Evolutionary conservation across 2,888 invertebrate species (phyloP).

Genomic region (Orthosia incerta): DNA sequence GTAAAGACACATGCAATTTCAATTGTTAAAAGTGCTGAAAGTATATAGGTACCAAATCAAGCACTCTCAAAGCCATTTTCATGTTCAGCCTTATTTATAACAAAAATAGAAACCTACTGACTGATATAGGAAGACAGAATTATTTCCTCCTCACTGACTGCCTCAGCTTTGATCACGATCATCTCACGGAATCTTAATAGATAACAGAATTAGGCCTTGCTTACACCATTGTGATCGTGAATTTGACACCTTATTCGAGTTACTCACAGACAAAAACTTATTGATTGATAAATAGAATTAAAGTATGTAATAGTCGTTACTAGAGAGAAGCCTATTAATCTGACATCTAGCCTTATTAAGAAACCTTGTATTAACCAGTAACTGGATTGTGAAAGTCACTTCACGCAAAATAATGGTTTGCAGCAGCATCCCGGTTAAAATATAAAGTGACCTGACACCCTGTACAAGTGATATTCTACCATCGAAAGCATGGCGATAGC

Average conservation of each 20-base stretch:
- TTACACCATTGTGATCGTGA: conserved; percentile 7
- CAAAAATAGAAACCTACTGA: conserved; percentile 11
- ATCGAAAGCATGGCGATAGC: too few species aligned
- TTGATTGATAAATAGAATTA: background rate
- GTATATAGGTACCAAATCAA: background rate
- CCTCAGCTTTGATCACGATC: conserved; percentile 50
- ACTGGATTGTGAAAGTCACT: too few species aligned
- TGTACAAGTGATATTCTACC: too few species aligned
- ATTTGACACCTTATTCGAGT: background rate
- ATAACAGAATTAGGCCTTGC: conserved; percentile 20
- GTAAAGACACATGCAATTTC: too few species aligned
- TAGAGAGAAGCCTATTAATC: too few species aligned
- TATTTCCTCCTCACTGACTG: conserved; percentile 39
- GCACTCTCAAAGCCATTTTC: background rate
- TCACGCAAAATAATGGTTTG: too few species aligned
- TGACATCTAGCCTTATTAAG: too few species aligned
- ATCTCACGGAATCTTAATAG: conserved; percentile 20
- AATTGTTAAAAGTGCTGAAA: background rate
- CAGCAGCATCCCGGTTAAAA: too few species aligned
- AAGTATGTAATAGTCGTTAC: too few species aligned
- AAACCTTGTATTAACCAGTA: too few species aligned
- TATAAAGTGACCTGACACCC: too few species aligned
- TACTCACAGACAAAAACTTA: conserved; percentile 7
- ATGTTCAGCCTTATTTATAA: background rate
- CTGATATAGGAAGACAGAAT: conserved; percentile 16